Evolutionary conservation across 2,797 vertebrate species (phyloP), one percentile per base, ranked within the genome.

Genomic region (Sphaeramia orbicularis): DNA sequence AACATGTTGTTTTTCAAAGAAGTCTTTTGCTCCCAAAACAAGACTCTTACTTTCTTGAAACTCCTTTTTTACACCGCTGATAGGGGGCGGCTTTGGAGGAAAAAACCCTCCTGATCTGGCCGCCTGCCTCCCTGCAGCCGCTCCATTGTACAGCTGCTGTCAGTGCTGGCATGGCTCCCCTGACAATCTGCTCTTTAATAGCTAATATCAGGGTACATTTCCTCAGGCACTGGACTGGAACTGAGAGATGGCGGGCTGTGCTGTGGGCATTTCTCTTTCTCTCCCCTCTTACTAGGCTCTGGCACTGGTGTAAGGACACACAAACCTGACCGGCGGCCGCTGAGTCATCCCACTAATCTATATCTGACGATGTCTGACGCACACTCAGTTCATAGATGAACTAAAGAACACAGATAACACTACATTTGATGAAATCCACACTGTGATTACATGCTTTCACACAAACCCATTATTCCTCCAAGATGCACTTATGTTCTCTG

Each of bases 151-250:
- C 85, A 91, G 90, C 91, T 92, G 86, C 90, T 88, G 87, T 89
- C 89, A 89, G 89, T 36, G 81, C 86, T 89, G 89, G 80, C 83
- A 70, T 63, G 69, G 72, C 86, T 89, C 91, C 90, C 91, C 85
- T 91, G 92, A 93, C 92, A 93, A 92, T 93, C 92, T 93, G 92
- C 92, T 92, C 92, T 93, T 93, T 93, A 93, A 93, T 94, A 92
- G 93, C 93, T 94, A 92, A 94, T 94, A 94, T 93, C 93, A 94
- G 93, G 93, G 71, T 94, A 94, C 92, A 94, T 93, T 95, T 95
- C 93, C 93, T 94, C 87, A 63, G 65, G 91, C 92, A 63, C 83
- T 93, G 91, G 86, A 90, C 86, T 89, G 92, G 92, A 94, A 93
- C 92, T 83, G 90, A 89, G 90, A 91, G 89, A 92, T 88, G 88